phyloP scores from a whole-genome alignment of 2,113 vertebrate species.

The Argyrosomus japonicus region DNA sequence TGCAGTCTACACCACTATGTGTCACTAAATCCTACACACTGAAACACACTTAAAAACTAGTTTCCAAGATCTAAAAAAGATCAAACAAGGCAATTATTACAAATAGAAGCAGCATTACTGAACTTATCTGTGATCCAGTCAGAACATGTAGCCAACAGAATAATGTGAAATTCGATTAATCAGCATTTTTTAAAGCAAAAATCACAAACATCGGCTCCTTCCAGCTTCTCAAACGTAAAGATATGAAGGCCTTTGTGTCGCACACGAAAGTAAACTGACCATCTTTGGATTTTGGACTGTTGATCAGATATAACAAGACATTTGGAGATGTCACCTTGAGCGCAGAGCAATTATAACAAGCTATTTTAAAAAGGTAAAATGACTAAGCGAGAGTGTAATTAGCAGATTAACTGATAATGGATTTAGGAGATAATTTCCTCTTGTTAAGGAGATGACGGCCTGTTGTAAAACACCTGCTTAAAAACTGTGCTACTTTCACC shows the following conservation, averaged over 20 bases:
- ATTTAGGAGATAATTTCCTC: background rate
- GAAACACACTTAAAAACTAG: too few relatives aligned
- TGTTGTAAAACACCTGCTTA: background rate
- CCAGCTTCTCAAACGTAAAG: background rate
- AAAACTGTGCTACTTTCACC: conserved; percentile 5
- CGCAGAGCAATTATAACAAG: background rate
- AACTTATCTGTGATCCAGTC: background rate
- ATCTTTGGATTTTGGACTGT: background rate
- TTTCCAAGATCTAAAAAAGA: background rate
- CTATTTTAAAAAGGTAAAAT: background rate
- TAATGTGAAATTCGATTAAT: background rate
- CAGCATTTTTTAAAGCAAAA: background rate
- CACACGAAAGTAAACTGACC: background rate
- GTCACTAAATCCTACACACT: too few relatives aligned
- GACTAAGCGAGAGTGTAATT: background rate
- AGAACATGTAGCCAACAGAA: background rate
- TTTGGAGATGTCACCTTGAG: background rate
- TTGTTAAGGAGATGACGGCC: background rate
- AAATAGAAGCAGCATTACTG: background rate
- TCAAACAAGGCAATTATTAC: background rate
- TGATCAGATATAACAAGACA: background rate
- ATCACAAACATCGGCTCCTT: background rate
- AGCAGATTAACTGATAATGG: background rate
- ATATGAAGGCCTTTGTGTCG: background rate
- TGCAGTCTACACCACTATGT: too few relatives aligned